A percentile compares a stretch with the other conserved stretches of the same genome.
Evolutionary conservation across 1,140 invertebrate species (phyloP).

Genomic region (Procambarus virginalis): DNA sequence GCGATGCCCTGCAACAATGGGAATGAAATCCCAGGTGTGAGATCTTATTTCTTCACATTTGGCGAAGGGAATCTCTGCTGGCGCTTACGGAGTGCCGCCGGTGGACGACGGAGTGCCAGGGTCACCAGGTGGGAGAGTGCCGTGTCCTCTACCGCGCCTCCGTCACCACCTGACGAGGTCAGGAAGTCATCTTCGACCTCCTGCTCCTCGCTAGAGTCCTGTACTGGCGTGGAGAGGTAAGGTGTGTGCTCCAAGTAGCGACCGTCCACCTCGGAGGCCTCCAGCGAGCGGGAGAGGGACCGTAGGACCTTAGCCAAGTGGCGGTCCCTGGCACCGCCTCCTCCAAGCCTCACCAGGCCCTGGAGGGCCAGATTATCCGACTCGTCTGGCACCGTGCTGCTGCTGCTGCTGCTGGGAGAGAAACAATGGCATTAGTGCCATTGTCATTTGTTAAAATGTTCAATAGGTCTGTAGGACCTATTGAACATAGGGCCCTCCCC

Average conservation of each 20-base stretch:
- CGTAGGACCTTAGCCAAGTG: background rate
- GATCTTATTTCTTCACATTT: background rate
- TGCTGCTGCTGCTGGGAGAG: background rate
- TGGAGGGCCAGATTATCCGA: background rate
- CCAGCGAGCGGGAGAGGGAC: background rate
- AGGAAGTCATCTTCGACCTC: background rate
- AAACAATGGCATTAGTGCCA: too few relatives aligned
- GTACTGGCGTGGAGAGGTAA: background rate
- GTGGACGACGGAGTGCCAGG: conserved; percentile 9
- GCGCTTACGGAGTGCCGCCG: conserved; percentile 3
- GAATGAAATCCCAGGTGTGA: background rate
- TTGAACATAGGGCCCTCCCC: too few relatives aligned
- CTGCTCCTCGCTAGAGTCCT: conserved; percentile 11
- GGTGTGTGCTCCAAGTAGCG: background rate
- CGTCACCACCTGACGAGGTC: background rate
- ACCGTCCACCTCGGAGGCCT: background rate
- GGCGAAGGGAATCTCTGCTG: background rate
- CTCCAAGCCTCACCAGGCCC: background rate
- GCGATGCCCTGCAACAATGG: too few relatives aligned
- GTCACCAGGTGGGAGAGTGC: conserved; percentile 21
- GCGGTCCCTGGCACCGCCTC: background rate
- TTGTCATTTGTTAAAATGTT: too few relatives aligned
- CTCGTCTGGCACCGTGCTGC: background rate
- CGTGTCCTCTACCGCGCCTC: background rate
- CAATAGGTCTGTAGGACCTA: too few relatives aligned